phyloP scores from a whole-genome alignment of 2,797 vertebrate species.

The Meriones psammophilus region DNA sequence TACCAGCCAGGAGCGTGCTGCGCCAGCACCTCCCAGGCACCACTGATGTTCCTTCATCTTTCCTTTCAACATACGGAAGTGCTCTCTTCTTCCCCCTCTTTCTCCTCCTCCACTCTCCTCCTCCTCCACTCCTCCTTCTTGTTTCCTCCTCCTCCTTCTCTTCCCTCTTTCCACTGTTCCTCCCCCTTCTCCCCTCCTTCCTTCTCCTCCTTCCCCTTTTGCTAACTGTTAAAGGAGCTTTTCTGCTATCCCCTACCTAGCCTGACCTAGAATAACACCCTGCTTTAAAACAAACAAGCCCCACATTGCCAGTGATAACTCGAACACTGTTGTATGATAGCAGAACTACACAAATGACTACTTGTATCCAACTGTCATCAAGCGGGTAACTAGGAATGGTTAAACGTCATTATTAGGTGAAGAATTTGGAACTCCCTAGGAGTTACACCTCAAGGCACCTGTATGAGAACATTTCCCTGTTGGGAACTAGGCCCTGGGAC shows the following conservation, averaged over 20 bases:
- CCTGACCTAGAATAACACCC: not conserved
- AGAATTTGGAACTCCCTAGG: not conserved
- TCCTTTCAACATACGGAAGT: not conserved
- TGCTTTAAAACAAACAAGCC: not conserved
- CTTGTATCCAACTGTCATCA: not conserved
- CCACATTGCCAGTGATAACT: not conserved
- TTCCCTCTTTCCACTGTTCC: not conserved
- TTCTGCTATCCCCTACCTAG: not conserved
- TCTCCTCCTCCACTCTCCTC: not conserved
- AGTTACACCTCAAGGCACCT: not conserved
- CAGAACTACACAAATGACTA: not conserved
- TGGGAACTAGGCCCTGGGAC: too few relatives aligned
- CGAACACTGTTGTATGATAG: not conserved
- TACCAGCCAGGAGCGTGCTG: too few relatives aligned
- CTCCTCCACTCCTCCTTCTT: not conserved
- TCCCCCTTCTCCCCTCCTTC: too few relatives aligned
- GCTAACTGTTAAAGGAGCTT: not conserved
- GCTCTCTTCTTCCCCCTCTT: not conserved
- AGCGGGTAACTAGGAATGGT: not conserved
- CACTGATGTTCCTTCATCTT: not conserved
- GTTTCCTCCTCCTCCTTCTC: not conserved
- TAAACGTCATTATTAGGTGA: not conserved
- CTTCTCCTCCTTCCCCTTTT: not conserved
- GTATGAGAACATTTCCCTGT: not conserved
- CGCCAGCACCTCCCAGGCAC: not conserved